Percentiles rank a stretch among this genome's conserved stretches.
phyloP scores from a whole-genome alignment of 2,113 vertebrate species.

The Strix aluco region DNA sequence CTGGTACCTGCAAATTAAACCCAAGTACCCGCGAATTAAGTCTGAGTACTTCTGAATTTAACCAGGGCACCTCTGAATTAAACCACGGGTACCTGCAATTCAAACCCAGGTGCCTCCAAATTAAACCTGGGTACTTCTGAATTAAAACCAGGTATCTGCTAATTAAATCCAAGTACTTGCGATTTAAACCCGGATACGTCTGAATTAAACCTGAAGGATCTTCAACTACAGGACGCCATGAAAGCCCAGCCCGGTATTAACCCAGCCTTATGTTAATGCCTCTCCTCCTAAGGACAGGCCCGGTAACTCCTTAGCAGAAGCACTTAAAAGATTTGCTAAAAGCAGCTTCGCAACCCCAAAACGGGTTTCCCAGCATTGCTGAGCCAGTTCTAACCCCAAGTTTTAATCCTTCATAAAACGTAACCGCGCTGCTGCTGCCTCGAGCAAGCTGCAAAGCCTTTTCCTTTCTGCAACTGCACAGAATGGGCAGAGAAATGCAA shows the following conservation, averaged over 20 bases:
- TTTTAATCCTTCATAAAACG: not conserved
- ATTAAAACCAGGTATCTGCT: not conserved
- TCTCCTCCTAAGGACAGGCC: not conserved
- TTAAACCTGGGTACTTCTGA: not conserved
- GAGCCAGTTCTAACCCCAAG: not conserved
- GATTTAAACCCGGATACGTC: not conserved
- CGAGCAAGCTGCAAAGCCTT: not conserved
- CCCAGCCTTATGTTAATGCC: accelerated
- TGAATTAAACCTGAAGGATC: not conserved
- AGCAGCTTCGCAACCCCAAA: not conserved
- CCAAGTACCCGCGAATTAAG: not conserved
- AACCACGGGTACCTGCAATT: not conserved
- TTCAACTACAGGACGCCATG: accelerated
- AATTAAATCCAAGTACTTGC: not conserved
- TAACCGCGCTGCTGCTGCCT: not conserved
- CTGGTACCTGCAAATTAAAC: not conserved
- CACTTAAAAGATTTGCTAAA: no score
- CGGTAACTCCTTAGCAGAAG: not conserved
- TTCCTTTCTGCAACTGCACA: accelerated
- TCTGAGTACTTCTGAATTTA: not conserved
- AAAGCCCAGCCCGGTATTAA: accelerated
- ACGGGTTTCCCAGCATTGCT: not conserved
- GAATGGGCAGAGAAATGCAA: accelerated
- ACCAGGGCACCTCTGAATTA: not conserved
- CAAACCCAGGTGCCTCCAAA: not conserved